Conservation (phyloP, 2,113 vertebrate species). For the Poeciliopsis occidentalis region DNA sequence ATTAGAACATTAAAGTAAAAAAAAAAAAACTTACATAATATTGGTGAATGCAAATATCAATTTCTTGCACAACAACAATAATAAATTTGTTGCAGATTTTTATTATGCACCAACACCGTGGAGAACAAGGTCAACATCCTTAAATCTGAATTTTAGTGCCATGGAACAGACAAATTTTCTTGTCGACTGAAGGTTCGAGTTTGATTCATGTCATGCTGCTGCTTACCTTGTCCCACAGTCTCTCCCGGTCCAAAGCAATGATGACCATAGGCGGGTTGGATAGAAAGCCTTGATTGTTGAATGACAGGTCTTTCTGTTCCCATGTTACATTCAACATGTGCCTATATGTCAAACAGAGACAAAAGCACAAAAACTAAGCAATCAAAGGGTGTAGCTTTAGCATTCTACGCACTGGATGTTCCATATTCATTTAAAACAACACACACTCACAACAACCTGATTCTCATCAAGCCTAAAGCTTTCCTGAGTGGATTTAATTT, state of each 20-base stretch:
- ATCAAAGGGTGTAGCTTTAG: slow-evolving; percentile 32
- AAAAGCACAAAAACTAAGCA: slow-evolving; percentile 10
- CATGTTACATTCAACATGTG: slow-evolving; percentile 95
- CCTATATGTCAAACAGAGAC: slow-evolving; percentile 66
- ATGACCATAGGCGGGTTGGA: slow-evolving; percentile 93
- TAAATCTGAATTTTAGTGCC: neutral
- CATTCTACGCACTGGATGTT: slow-evolving; percentile 13
- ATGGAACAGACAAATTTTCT: neutral
- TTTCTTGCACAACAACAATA: neutral
- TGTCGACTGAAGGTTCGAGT: neutral
- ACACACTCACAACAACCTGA: slow-evolving; percentile 45
- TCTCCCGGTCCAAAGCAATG: slow-evolving; percentile 90
- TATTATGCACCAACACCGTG: neutral
- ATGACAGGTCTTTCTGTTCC: slow-evolving; percentile 93
- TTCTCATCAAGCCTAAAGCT: slow-evolving; percentile 70
- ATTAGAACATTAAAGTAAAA: neutral
- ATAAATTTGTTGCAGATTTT: neutral
- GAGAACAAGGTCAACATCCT: too few relatives aligned
- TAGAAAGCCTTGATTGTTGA: slow-evolving; percentile 92
- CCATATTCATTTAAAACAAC: slow-evolving; percentile 50
- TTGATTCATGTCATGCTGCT: neutral
- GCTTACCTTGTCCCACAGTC: slow-evolving; percentile 95
- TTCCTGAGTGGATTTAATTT: slow-evolving; percentile 59
- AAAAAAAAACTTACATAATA: neutral
- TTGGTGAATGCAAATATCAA: neutral